Base-by-base conservation (phyloP, 2,113 vertebrate species). In the Hydrolagus affinis region DNA sequence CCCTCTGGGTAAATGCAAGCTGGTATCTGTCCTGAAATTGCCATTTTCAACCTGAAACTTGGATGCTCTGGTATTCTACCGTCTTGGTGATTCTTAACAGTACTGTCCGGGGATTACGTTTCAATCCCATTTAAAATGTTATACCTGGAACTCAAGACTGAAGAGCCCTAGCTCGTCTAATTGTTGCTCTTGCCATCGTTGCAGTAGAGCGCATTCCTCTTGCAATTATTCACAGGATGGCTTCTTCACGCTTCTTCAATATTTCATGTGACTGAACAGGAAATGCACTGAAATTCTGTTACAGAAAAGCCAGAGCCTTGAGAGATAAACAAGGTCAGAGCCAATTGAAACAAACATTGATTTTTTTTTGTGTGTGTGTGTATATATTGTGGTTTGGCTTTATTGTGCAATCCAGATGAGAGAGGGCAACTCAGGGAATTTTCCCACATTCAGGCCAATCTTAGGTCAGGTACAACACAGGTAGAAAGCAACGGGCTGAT, bases 261-360 rank as follows among this genome's bases (percentile, higher is more conserved):
- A n/a, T 76, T 76, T n/a, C 74, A 76, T 6, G 30, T 76, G 44
- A 57, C 44, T 23, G 74, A 77, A 77, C 74, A 77, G 74, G 74
- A 77, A 77, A 77, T 14, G 30, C 6, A 17, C 14, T 44, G 72
- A 19, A 17, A 30, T 73, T 21, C 44, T 23, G 21, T 4, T 44
- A 44, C 44, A 44, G n/a, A 44, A 12, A 15, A n/a, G 19, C 56
- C 4, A 23, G 21, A 2, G 11, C 8, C 74, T 25, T 23, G 19
- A 14, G 74, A 59, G n/a, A 23, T 44, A 77, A n/a, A 59, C 0
- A 60, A 60, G 72, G 44, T 44, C 44, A 44, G 44, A 44, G 44
- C 44, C 44, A 44, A 44, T 44, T 44, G 44, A 44, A 44, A 44
- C 21, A n/a, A 77, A n/a, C 0, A 4, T 59, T 25, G 21, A 60